These are phyloP conservation scores for Sarcophaga caerulescens DNA, from an alignment of 2,888 invertebrate species.

Conservation along the genomic window DNA sequence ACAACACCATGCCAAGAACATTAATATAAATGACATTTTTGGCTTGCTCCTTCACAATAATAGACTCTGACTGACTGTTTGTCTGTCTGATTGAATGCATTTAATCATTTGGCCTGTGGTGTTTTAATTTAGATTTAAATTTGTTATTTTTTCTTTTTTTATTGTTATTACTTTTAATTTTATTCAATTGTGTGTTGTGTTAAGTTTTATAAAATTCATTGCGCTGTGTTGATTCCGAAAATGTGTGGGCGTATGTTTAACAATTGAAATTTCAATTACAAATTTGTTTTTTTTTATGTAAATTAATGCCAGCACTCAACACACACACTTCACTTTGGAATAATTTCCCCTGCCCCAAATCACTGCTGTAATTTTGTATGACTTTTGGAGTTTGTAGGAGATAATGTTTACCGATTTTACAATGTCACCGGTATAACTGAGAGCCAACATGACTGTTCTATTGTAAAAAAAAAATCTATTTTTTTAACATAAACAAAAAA, in stretches of 20 bases:
- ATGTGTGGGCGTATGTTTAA: slow-evolving; percentile 55
- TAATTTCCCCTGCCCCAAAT: slow-evolving; percentile 8
- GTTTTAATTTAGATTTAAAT: slow-evolving; percentile 19
- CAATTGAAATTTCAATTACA: slow-evolving; percentile 65
- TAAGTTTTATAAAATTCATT: background rate
- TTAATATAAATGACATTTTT: background rate
- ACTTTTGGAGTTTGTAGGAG: background rate
- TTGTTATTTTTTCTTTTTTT: background rate
- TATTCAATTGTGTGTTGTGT: slow-evolving; percentile 15
- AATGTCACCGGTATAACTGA: slow-evolving; percentile 42
- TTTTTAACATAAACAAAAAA: slow-evolving; percentile 30
- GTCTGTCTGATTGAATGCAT: slow-evolving; percentile 29
- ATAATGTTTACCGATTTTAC: slow-evolving; percentile 22
- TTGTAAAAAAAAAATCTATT: background rate
- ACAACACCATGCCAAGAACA: background rate
- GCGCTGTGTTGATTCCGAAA: slow-evolving; percentile 26
- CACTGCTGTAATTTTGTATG: background rate
- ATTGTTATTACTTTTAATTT: background rate
- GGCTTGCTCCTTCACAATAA: background rate
- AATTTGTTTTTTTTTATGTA: slow-evolving; percentile 57
- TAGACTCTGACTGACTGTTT: background rate
- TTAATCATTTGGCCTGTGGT: slow-evolving; percentile 57
- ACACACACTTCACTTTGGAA: background rate
- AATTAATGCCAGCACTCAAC: slow-evolving; percentile 54
- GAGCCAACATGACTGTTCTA: slow-evolving; percentile 11